phyloP scores from a whole-genome alignment of 92 coral and sea anemone genomes.

The Umimayanthus chanpuru region DNA sequence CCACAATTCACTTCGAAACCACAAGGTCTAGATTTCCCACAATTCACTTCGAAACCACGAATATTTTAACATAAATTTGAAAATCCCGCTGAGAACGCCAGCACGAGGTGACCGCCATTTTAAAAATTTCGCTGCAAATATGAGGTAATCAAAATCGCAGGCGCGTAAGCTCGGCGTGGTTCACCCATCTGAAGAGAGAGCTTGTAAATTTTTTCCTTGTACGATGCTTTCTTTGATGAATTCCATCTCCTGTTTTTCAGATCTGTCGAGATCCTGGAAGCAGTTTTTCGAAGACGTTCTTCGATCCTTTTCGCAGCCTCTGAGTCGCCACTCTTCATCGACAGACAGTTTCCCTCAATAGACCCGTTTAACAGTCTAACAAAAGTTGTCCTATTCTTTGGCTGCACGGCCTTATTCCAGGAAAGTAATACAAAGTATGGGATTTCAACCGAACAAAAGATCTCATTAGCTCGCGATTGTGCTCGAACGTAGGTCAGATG shows the following conservation, averaged over 20 bases:
- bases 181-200: neutral
- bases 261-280: neutral
- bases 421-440: conserved; percentile 13
- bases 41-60: too few relatives aligned
- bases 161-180: too few relatives aligned
- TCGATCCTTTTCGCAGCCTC: neutral
- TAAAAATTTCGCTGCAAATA: too few relatives aligned
- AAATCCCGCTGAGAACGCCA: too few relatives aligned
- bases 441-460: conserved; percentile 20
- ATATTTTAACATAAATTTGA: too few relatives aligned
- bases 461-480: conserved; percentile 2
- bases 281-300: neutral
- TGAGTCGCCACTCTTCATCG: neutral
- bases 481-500: conserved; percentile 13
- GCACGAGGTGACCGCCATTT: too few relatives aligned
- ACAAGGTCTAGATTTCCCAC: too few relatives aligned
- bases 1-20: too few relatives aligned
- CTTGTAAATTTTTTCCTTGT: neutral
- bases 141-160: too few relatives aligned
- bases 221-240: neutral
- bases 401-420: neutral
- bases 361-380: neutral
- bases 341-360: neutral
- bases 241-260: neutral
- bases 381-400: neutral